Evolutionary conservation across 2,888 invertebrate genomes (phyloP), one percentile per base, ranked within the genome.

Genomic region (Drosophila paranaensis): DNA sequence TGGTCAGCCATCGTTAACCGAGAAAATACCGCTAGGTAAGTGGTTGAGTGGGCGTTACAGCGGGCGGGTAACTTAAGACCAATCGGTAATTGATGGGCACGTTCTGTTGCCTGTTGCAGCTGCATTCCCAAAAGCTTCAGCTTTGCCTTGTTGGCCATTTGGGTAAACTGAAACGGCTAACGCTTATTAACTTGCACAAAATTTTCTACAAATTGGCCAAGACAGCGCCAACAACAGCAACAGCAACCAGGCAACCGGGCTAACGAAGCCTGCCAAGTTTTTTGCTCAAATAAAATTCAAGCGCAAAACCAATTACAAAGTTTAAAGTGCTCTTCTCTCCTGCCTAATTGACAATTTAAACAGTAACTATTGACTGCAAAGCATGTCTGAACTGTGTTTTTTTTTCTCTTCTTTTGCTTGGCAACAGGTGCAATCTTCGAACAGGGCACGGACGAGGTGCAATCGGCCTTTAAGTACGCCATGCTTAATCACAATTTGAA

Each of bases 381-480:
- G 33, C 20, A 35, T 33, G 10, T 27, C 9, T 2, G 25, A 0
- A 25, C n/a, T n/a, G 39, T 25, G 4, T 6, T 48, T n/a, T 30
- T 6, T 48, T n/a, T 30, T 20, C 6, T 9, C 13, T 27, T 55
- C 14, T 3, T 25, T 60, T 39, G 30, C 48, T 33, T 16, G 33
- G 43, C 67, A 54, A 11, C 94, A 98, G 98, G 98, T 90, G 97
- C 97, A 60, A 97, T 98, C 89, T 98, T 98, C 92, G 97, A 97
- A 90, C 97, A 97, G 92, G 97, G 97, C 68, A 97, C 97, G 1
- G 97, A 97, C 91, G 97, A 98, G 92, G 97, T 97, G 66, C 97
- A 97, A 93, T 96, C 97, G 74, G 98, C 97, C n/a, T 98, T 98
- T 93, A 97, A 96, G 91, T 97, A 96, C 92, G 97, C 97, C 8